Evolutionary conservation across 1,140 invertebrate species (phyloP).

Genomic region (Ctenoplectra terminalis): DNA sequence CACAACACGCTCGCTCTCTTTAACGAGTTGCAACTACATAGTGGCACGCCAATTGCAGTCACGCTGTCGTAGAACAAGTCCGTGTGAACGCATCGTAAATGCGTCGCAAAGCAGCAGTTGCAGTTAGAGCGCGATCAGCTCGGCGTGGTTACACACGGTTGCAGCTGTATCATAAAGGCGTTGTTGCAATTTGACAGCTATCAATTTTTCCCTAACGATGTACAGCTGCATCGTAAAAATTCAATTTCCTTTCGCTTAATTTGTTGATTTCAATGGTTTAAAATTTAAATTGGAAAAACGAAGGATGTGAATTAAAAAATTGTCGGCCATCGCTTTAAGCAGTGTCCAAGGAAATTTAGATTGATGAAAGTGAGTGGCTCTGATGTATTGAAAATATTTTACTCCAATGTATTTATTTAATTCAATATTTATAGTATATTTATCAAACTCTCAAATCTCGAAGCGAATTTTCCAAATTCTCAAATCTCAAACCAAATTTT

Average conservation of each 20-base stretch:
- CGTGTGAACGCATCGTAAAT: constrained; percentile 44
- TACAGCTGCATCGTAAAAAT: not conserved
- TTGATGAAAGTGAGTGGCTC: too few relatives aligned
- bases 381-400: too few relatives aligned
- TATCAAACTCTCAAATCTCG: too few relatives aligned
- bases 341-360: too few relatives aligned
- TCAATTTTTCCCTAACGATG: not conserved
- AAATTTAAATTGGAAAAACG: too few relatives aligned
- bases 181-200: constrained; percentile 10
- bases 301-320: too few relatives aligned
- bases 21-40: constrained; percentile 36
- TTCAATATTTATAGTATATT: too few relatives aligned
- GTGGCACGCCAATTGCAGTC: constrained; percentile 33
- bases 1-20: not conserved
- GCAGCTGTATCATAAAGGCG: constrained; percentile 40
- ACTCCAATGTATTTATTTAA: too few relatives aligned
- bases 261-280: too few relatives aligned
- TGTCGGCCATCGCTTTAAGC: too few relatives aligned
- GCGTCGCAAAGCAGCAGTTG: constrained; percentile 32
- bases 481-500: too few relatives aligned
- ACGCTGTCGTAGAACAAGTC: constrained; percentile 5
- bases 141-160: not conserved
- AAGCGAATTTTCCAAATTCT: too few relatives aligned
- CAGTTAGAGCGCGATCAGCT: constrained; percentile 25
- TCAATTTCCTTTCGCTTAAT: not conserved